Base-by-base conservation (phyloP, 2,797 vertebrate species). In the Ctenochaetus hawaiiensis region DNA sequence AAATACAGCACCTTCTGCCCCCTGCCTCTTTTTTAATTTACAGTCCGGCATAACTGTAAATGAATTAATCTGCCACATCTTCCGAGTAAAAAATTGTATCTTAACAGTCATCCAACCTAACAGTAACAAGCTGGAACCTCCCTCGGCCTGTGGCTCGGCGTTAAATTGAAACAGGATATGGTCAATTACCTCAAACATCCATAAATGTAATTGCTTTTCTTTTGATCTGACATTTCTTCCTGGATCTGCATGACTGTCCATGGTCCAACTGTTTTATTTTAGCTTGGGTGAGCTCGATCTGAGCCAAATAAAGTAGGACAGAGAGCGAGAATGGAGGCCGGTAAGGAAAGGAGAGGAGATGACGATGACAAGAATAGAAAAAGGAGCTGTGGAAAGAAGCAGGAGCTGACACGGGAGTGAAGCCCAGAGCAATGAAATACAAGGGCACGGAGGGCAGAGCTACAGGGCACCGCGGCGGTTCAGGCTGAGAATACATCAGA, bases 121-220 rank as follows among this genome's bases (percentile, higher is more conserved):
- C n/a, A 45, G 47, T 53, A 63, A 52, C 18, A 70, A 59, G 34
- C 34, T 67, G 52, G 71, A 75, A 71, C 17, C 62, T 67, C 18
- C 58, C 23, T 14, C 48, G 60, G 56, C 79, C 76, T 45, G 72
- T 34, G 60, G 71, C 71, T 37, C n/a, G 16, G 62, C 39, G 53
- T 74, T 80, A 75, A 78, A 88, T 48, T 68, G 67, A 87, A 86
- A 85, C 71, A 85, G 77, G 85, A 89, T 88, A 77, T 43, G 76
- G 77, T 72, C 84, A 90, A 83, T 90, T 89, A 89, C 67, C 64
- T 73, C 64, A 71, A 62, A 63, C 70, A 78, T 80, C 66, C 61
- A 80, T 57, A 77, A 82, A 90, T 77, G 63, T 81, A 91, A 89
- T 86, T 78, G 70, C 59, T 34, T 82, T 76, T 79, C 61, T 78